A percentile compares a stretch with the other conserved stretches of the same genome.
These are phyloP conservation scores for Ammodytes dubius DNA, from an alignment of 2,113 vertebrate species.

Conservation along the genomic window DNA sequence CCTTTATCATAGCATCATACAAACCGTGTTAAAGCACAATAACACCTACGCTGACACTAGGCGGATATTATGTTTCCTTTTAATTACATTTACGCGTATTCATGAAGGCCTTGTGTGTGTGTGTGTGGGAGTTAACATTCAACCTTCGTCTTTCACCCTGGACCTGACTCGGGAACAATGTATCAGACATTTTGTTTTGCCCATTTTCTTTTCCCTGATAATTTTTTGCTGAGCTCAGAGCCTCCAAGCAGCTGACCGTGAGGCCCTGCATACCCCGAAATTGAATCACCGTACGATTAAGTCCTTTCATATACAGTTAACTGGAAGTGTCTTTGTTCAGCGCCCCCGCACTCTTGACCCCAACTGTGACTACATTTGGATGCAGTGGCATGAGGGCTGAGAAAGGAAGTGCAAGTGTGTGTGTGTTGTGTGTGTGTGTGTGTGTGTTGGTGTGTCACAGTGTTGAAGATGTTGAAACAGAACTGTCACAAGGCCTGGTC, in stretches of 20 bases:
- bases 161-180: slow-evolving; percentile 35
- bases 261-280: slow-evolving; percentile 53
- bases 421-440: slow-evolving; percentile 34
- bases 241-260: slow-evolving; percentile 65
- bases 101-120: neutral
- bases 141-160: slow-evolving; percentile 27
- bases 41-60: slow-evolving; percentile 7
- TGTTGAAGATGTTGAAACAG: slow-evolving; percentile 62
- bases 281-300: slow-evolving; percentile 77
- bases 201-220: neutral
- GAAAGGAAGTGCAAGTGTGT: slow-evolving; percentile 40
- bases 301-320: slow-evolving; percentile 60
- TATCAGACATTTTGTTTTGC: slow-evolving; percentile 9
- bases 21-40: slow-evolving; percentile 9
- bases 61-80: slow-evolving; percentile 22
- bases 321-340: slow-evolving; percentile 68
- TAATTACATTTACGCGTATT: slow-evolving; percentile 27
- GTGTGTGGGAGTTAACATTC: neutral
- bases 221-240: slow-evolving; percentile 61
- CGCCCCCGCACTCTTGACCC: slow-evolving; percentile 43
- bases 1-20: slow-evolving; percentile 7
- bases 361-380: slow-evolving; percentile 35
- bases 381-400: slow-evolving; percentile 23
- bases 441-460: slow-evolving; percentile 46
- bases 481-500: slow-evolving; percentile 71